Base-by-base conservation (phyloP, 2,797 vertebrate genomes). In the Triplophysa yarkandensis region DNA sequence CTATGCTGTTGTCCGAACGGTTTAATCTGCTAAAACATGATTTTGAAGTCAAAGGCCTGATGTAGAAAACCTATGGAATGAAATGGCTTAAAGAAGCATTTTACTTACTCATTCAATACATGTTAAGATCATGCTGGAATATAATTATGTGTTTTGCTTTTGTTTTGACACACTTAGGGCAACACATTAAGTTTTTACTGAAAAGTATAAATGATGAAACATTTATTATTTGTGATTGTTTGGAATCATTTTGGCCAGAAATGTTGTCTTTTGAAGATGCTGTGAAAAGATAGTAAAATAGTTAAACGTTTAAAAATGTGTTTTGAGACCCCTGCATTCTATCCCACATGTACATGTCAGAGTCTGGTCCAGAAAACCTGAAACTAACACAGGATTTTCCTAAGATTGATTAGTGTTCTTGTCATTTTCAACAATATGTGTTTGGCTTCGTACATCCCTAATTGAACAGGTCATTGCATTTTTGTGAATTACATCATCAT, bases 21-120 rank as follows among this genome's bases (percentile, higher is more conserved):
- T 46, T 16, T 36, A 66, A 62, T 32, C 21, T 64, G 41, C 27
- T 39, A n/a, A 70, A 57, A 65, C 65, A 28, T 50, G 67, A 30
- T 34, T 61, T 16, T 46, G 30, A 34, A 46, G 68, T 27, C 43
- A 8, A 63, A 46, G 14, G 32, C 27, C 28, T 39, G 30, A 62
- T 27, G 27, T 50, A 14, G 8, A 25, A 52, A 57, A 57, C 27
- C 17, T 57, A 14, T 14, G 14, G 50, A 13, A 11, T 57, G 54
- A 10, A 46, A 19, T 46, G 27, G 13, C 23, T 6, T 25, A 11
- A 23, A 54, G 23, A 52, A 23, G 2, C 9, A 52, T 25, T 23
- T 52, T 25, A 11, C 9, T 21, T 50, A 50, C 10, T 19, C 23
- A 13, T 4, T 8, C 23, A 1, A 4, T 13, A 13, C 7, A 27